Conservation (phyloP, 2,888 invertebrate genomes). For the Oscheius sp. region DNA sequence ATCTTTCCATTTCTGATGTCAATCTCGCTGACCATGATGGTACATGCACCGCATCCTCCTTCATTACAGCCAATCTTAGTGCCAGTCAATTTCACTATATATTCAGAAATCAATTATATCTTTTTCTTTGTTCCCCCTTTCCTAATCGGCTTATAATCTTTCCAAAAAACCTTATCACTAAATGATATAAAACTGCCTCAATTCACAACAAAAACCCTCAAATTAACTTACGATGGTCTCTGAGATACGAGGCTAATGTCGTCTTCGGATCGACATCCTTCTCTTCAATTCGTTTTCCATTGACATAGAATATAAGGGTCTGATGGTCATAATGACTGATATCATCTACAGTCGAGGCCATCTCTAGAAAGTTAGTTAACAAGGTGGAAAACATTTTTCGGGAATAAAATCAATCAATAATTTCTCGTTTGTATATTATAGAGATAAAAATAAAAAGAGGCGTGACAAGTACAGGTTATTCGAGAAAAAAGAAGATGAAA, state of each 20-base stretch:
- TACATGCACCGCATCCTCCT: slow-evolving; percentile 73
- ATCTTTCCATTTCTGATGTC: slow-evolving; percentile 48
- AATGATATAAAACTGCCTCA: not conserved
- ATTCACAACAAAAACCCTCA: not conserved
- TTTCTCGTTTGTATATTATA: not conserved
- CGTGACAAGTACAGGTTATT: too few species aligned
- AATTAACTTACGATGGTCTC: slow-evolving; percentile 58
- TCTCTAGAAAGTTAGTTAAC: slow-evolving; percentile 6
- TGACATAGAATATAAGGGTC: slow-evolving; percentile 63
- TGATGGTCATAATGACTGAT: slow-evolving; percentile 43
- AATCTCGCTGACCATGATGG: slow-evolving; percentile 70
- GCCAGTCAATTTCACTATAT: slow-evolving; percentile 61
- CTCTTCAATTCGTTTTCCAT: slow-evolving; percentile 63
- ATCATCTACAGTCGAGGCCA: slow-evolving; percentile 14
- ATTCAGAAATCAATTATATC: not conserved
- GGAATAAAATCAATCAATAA: not conserved
- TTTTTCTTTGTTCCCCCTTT: too few species aligned
- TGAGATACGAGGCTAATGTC: slow-evolving; percentile 61
- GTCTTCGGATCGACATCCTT: slow-evolving; percentile 61
- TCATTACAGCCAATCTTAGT: slow-evolving; percentile 73
- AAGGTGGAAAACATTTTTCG: not conserved
- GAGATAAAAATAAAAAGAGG: too few species aligned
- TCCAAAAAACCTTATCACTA: not conserved
- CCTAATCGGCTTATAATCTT: too few species aligned
- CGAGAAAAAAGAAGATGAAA: not conserved